A percentile compares a stretch with the other conserved stretches of the same genome.
Conservation (phyloP, 2,113 vertebrate species). For the Aptenodytes patagonicus region DNA sequence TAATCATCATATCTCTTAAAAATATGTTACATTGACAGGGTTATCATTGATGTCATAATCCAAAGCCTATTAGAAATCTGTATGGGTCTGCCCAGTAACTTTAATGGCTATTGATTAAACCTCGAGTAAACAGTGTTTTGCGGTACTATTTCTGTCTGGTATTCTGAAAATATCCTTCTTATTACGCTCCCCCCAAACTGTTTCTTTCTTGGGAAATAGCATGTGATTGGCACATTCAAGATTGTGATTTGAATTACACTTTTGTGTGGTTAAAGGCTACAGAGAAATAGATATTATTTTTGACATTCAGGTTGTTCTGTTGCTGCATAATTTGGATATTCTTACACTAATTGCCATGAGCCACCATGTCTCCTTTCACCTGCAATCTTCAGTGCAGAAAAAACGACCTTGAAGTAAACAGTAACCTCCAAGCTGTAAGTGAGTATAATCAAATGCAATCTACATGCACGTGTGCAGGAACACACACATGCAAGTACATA, state of each 20-base stretch:
- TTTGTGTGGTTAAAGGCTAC: background rate
- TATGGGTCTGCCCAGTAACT: background rate
- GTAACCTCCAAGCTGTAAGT: background rate
- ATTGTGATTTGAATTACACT: background rate
- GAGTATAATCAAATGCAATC: background rate
- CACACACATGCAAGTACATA: background rate
- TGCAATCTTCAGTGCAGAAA: background rate
- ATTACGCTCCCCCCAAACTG: background rate
- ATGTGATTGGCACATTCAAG: background rate
- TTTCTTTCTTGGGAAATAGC: background rate
- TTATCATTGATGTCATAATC: background rate
- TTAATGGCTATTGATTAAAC: background rate
- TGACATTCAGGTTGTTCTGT: background rate
- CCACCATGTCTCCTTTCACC: background rate
- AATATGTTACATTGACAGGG: background rate
- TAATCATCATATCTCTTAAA: background rate
- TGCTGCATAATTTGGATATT: background rate
- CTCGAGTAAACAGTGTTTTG: background rate
- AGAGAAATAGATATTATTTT: background rate
- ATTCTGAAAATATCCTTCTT: background rate
- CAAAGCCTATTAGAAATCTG: background rate
- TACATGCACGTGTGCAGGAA: rapidly evolving
- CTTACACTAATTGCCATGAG: background rate
- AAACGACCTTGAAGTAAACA: background rate
- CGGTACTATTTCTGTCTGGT: background rate